Conservation (phyloP, 2,888 invertebrate species). For the Cantharis flavilabris region DNA sequence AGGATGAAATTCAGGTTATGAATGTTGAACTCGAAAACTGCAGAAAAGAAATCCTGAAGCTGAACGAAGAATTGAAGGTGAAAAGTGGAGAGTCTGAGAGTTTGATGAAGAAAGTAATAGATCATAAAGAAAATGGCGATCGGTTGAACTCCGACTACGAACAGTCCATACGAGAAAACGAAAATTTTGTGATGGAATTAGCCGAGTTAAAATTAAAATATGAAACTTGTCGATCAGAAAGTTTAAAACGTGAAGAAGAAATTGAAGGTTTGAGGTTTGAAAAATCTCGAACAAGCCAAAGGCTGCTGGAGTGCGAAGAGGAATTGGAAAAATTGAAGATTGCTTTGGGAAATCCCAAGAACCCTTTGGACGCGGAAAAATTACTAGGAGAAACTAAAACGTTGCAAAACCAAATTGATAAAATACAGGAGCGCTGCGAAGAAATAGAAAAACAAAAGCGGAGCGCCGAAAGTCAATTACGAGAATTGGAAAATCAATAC, state of each 20-base stretch:
- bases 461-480: conserved; percentile 42
- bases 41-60: not conserved
- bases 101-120: not conserved
- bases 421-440: conserved; percentile 39
- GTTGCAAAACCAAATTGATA: conserved; percentile 37
- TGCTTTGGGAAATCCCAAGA: not conserved
- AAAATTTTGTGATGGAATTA: not conserved
- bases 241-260: not conserved
- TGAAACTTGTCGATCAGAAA: not conserved
- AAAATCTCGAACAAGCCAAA: not conserved
- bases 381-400: conserved; percentile 41
- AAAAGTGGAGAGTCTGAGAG: not conserved
- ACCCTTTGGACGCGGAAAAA: conserved; percentile 26
- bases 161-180: not conserved
- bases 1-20: not conserved
- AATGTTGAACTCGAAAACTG: not conserved
- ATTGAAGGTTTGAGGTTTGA: not conserved
- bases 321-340: not conserved
- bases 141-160: not conserved
- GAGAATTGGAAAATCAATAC: conserved; percentile 47
- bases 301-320: not conserved
- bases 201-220: not conserved
- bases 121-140: not conserved
- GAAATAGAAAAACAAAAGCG: conserved; percentile 37
- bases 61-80: not conserved